Conservation (phyloP, 2,888 invertebrate species). For the Plutella xylostella region DNA sequence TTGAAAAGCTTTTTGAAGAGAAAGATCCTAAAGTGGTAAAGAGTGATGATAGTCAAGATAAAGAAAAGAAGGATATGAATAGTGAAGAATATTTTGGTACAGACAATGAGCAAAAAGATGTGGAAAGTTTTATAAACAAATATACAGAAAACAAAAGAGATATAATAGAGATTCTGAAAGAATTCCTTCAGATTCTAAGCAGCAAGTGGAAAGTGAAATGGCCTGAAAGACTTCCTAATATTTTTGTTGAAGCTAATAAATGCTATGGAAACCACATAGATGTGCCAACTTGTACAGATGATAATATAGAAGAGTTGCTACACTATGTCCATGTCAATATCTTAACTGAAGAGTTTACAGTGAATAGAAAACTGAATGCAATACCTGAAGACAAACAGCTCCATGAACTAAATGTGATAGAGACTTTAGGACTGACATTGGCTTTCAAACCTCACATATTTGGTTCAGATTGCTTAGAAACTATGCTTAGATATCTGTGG, state of each 20-base stretch:
- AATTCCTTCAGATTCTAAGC: constrained; percentile 68
- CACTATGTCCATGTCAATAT: constrained; percentile 48
- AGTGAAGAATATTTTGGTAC: constrained; percentile 75
- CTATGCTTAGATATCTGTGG: constrained; percentile 51
- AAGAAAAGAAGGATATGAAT: no score
- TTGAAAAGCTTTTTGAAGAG: constrained; percentile 72
- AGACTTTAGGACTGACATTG: constrained; percentile 45
- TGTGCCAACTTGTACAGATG: constrained; percentile 44
- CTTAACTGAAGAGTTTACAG: constrained; percentile 47
- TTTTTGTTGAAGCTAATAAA: constrained; percentile 73
- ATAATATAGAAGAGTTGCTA: constrained; percentile 39
- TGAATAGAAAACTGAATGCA: constrained; percentile 43
- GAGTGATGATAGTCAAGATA: constrained; percentile 5
- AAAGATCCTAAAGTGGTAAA: constrained; percentile 34
- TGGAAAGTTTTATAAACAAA: constrained; percentile 71
- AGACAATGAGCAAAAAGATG: constrained; percentile 73
- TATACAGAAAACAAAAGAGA: constrained; percentile 68
- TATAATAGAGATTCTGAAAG: constrained; percentile 71
- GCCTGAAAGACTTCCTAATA: constrained; percentile 69
- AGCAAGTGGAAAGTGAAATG: constrained; percentile 74
- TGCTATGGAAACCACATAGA: constrained; percentile 61
- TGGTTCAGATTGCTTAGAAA: constrained; percentile 41
- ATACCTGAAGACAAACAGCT: constrained; percentile 26
- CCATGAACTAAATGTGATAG: constrained; percentile 42
- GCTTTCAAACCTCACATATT: constrained; percentile 47